Percentiles rank a stretch among this genome's conserved stretches.
phyloP scores from a whole-genome alignment of 1,140 invertebrate species.

The Vanessa atalanta region DNA sequence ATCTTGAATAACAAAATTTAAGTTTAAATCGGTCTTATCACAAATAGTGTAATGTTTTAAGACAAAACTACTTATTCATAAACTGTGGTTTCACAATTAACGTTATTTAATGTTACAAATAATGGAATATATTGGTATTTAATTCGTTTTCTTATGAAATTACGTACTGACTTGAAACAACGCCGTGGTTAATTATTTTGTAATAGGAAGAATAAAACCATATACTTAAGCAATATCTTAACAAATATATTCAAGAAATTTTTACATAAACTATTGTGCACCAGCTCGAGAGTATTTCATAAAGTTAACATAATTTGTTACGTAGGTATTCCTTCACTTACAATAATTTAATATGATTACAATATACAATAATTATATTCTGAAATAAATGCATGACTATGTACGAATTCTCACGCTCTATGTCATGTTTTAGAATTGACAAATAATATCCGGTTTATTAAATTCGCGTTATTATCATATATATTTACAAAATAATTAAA shows the following conservation, averaged over 20 bases:
- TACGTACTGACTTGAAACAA: not conserved
- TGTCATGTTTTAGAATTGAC: conserved; percentile 5
- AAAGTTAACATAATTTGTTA: not conserved
- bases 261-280: not conserved
- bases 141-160: not conserved
- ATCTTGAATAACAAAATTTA: too few relatives aligned
- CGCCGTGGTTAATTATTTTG: not conserved
- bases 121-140: not conserved
- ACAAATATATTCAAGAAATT: conserved; percentile 9
- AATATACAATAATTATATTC: too few relatives aligned
- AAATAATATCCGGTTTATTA: conserved; percentile 23
- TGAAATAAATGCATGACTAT: too few relatives aligned
- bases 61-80: too few relatives aligned
- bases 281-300: not conserved
- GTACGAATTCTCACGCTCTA: not conserved
- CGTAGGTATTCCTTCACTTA: not conserved
- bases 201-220: not conserved
- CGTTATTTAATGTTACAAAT: not conserved
- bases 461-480: conserved; percentile 10
- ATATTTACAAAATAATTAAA: conserved; percentile 33
- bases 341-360: not conserved
- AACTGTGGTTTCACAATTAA: not conserved
- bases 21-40: too few relatives aligned
- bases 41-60: too few relatives aligned
- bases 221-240: not conserved